Conservation (phyloP, 1,140 invertebrate species). For the Ruditapes philippinarum region DNA sequence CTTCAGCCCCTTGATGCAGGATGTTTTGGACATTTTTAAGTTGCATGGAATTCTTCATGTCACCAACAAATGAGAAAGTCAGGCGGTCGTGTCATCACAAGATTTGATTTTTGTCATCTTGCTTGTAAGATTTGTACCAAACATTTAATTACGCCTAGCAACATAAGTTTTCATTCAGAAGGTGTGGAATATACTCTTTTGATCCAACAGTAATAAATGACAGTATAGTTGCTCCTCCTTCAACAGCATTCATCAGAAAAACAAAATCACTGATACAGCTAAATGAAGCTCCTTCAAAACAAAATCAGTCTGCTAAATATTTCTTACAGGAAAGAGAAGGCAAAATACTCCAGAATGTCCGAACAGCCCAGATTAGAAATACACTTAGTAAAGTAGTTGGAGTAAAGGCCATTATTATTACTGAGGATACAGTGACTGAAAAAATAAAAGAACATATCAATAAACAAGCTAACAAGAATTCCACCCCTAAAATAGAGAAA, state of each 20-base stretch:
- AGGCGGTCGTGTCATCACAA: neutral
- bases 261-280: too few relatives aligned
- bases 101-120: neutral
- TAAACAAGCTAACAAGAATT: neutral
- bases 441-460: neutral
- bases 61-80: neutral
- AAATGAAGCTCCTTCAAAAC: too few relatives aligned
- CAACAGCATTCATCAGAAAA: neutral
- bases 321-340: neutral
- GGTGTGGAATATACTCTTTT: neutral
- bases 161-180: neutral
- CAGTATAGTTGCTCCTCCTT: neutral
- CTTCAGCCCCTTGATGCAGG: slow-evolving; percentile 35
- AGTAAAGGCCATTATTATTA: slow-evolving; percentile 13
- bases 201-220: neutral
- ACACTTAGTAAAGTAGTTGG: slow-evolving; percentile 17
- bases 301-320: neutral
- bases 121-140: neutral
- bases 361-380: slow-evolving; percentile 1
- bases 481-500: too few relatives aligned
- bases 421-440: neutral
- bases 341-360: neutral
- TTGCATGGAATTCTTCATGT: neutral
- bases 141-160: neutral
- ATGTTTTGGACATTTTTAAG: neutral